Evolutionary conservation across 2,888 invertebrate species (phyloP), one percentile per base, ranked within the genome.

Genomic region (Pandemis corylana): DNA sequence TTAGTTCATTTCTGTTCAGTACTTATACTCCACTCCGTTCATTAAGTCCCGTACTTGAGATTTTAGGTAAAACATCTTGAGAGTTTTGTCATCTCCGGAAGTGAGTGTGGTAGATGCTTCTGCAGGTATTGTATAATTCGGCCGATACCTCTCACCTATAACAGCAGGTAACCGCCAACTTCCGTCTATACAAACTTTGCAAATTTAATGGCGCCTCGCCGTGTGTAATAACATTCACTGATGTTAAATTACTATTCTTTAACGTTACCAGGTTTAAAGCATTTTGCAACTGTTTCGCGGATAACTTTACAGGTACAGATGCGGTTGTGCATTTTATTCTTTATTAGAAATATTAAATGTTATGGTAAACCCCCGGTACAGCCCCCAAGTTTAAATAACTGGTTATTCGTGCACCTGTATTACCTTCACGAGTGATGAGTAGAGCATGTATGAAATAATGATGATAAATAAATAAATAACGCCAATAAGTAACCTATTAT

Each of bases 141-240:
- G 9, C 44, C 41, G 42, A 36, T 64, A 64, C 64, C 64, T 64
- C 64, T 64, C 64, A 64, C 64, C 64, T 64, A 15, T 64, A 64
- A 36, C 59, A 53, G n/a, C 0, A 3, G 28, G 20, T 9, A 62
- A 64, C 64, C 64, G 62, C 62, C 13, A 44, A 64, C 64, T 64
- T 64, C 64, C 64, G 64, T 64, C 44, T 64, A 44, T 41, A 62
- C 42, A 62, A 62, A 62, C 41, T 62, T 62, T 62, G 62, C 41
- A 7, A 41, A 62, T 62, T 62, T 62, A 41, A 41, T 42, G 62
- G 12, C 28, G 59, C n/a, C 28, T 28, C 28, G 59, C 20, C 15
- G 59, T 41, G n/a, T 62, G n/a, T 62, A 13, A 62, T 62, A 41
- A 62, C 59, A 59, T 59, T 59, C 28, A 59, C 28, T 59, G n/a